Percentiles rank a stretch among this genome's conserved stretches.
These are phyloP conservation scores for Sebastes itinus DNA, from an alignment of 2,797 vertebrate species.

Conservation along the genomic window DNA sequence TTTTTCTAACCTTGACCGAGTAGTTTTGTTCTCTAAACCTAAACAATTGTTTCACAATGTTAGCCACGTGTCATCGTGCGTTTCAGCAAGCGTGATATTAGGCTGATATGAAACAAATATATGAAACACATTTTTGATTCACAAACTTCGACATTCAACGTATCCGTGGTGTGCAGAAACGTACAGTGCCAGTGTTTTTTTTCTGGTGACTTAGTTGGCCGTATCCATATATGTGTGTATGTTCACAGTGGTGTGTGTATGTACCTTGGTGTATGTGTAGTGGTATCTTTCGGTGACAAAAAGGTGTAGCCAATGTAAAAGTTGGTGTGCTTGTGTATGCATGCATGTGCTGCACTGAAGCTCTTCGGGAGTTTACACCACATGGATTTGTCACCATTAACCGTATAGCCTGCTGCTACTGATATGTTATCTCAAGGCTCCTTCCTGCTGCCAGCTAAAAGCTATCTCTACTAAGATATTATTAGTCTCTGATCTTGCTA, in stretches of 20 bases:
- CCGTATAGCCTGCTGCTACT: background rate
- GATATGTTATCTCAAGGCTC: slow-evolving; percentile 35
- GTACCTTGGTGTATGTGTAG: too few species aligned
- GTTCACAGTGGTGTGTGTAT: background rate
- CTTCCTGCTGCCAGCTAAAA: slow-evolving; percentile 38
- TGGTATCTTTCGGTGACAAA: background rate
- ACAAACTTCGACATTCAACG: too few species aligned
- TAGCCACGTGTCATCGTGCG: too few species aligned
- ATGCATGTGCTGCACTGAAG: background rate
- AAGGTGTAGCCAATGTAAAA: background rate
- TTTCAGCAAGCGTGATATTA: too few species aligned
- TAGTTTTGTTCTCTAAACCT: too few species aligned
- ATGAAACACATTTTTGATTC: too few species aligned
- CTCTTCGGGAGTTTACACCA: background rate
- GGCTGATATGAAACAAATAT: too few species aligned
- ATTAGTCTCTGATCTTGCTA: slow-evolving; percentile 18
- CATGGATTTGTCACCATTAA: slow-evolving; percentile 11
- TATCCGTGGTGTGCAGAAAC: too few species aligned
- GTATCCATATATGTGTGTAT: background rate
- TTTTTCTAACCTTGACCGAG: too few species aligned
- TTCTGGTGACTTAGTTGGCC: background rate
- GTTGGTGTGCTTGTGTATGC: background rate
- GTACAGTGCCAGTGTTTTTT: too few species aligned
- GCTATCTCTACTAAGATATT: slow-evolving; percentile 22
- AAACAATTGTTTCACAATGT: too few species aligned